Percentiles rank a stretch among this genome's conserved stretches.
These are phyloP conservation scores for Peromyscus polionotus DNA, from an alignment of 2,113 vertebrate genomes.

Conservation along the genomic window DNA sequence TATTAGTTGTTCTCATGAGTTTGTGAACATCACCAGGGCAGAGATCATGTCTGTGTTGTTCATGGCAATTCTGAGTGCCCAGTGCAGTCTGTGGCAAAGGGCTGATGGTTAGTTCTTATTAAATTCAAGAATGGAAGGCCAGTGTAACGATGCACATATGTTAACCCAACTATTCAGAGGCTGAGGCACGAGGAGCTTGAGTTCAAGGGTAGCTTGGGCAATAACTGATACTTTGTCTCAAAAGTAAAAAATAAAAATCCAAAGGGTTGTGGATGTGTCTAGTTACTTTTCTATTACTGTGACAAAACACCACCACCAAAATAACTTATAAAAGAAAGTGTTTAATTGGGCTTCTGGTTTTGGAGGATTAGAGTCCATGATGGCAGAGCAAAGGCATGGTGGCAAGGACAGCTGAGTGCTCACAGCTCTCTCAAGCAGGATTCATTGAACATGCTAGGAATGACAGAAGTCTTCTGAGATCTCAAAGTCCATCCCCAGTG, in stretches of 20 bases:
- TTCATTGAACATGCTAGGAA: not conserved
- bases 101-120: not conserved
- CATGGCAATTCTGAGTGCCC: not conserved
- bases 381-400: not conserved
- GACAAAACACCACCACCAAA: not conserved
- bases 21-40: rapidly evolving
- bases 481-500: not conserved
- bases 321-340: not conserved
- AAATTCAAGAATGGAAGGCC: not conserved
- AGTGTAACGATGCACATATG: rapidly evolving
- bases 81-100: not conserved
- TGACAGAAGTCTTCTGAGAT: not conserved
- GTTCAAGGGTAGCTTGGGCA: not conserved
- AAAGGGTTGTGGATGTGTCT: not conserved
- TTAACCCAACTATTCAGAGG: not conserved
- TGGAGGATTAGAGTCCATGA: not conserved
- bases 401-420: not conserved
- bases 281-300: not conserved
- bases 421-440: not conserved
- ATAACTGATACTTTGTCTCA: not conserved
- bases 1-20: not conserved
- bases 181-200: not conserved
- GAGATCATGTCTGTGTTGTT: not conserved
- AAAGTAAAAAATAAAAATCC: not conserved
- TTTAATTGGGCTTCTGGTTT: not conserved